Conservation (phyloP, 2,888 invertebrate species). For the Chrysotoxum bicinctum region DNA sequence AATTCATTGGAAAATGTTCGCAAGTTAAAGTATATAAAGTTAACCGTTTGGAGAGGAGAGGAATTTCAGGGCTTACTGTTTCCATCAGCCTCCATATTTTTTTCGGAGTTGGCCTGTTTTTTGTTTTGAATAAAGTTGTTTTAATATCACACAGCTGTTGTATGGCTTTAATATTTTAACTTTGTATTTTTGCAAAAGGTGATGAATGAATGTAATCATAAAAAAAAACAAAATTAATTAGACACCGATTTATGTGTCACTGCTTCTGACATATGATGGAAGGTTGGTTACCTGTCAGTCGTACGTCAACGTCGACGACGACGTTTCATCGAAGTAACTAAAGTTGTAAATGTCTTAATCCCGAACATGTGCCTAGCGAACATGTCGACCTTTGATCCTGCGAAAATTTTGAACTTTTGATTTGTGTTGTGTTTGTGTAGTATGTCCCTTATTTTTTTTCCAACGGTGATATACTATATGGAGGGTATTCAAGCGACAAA, state of each 20-base stretch:
- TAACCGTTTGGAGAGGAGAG: not conserved
- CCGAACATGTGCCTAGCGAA: not conserved
- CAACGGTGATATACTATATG: not conserved
- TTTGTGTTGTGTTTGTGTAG: not conserved
- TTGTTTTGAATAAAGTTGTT: not conserved
- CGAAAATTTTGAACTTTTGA: constrained; percentile 13
- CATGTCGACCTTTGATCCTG: constrained; percentile 18
- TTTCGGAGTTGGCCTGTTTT: not conserved
- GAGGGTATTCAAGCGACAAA: not conserved
- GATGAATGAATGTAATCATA: not conserved
- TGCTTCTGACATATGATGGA: constrained; percentile 21
- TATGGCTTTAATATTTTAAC: not conserved
- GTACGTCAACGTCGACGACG: not conserved
- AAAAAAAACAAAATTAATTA: constrained; percentile 36
- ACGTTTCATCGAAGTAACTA: constrained; percentile 3
- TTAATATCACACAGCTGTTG: constrained; percentile 1
- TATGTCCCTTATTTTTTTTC: not conserved
- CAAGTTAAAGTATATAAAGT: constrained; percentile 17
- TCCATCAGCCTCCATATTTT: not conserved
- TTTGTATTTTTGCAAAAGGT: not conserved
- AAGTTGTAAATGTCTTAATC: constrained; percentile 4
- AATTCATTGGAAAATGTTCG: constrained; percentile 46
- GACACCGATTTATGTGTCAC: constrained; percentile 30
- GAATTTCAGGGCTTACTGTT: not conserved
- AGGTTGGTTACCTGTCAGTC: constrained; percentile 22